A percentile compares a stretch with the other conserved stretches of the same genome.
phyloP scores from a whole-genome alignment of 2,113 vertebrate genomes.

The Trematomus loennbergii region DNA sequence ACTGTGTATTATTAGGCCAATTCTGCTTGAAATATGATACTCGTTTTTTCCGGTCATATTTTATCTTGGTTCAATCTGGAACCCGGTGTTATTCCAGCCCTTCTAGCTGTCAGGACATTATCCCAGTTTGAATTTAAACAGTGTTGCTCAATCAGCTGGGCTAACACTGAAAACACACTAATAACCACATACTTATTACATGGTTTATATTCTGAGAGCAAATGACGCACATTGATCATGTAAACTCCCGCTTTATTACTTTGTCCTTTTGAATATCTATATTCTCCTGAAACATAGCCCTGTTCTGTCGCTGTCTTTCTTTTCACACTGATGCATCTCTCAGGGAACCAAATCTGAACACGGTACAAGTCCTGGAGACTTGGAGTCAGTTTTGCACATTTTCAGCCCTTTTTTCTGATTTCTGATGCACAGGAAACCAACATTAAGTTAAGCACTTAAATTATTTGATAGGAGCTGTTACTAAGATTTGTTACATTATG shows the following conservation, averaged over 20 bases:
- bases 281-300: not conserved
- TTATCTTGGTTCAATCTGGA: not conserved
- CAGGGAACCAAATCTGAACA: not conserved
- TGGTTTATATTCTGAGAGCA: not conserved
- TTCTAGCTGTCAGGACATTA: not conserved
- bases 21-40: not conserved
- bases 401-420: not conserved
- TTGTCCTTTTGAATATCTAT: not conserved
- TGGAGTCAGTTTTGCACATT: not conserved
- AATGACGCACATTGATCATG: not conserved
- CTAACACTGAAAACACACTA: not conserved
- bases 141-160: not conserved
- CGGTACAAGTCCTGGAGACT: too few species aligned
- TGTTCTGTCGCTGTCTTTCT: too few species aligned
- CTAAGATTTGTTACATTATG: not conserved
- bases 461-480: not conserved
- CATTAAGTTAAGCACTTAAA: not conserved
- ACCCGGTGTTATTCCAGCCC: not conserved
- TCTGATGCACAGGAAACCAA: not conserved
- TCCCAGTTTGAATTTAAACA: too few species aligned
- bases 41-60: too few species aligned
- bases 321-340: not conserved
- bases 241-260: not conserved
- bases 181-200: not conserved
- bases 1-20: too few species aligned